Base-by-base conservation (phyloP, 2,888 invertebrate genomes). In the Rhingia campestris region DNA sequence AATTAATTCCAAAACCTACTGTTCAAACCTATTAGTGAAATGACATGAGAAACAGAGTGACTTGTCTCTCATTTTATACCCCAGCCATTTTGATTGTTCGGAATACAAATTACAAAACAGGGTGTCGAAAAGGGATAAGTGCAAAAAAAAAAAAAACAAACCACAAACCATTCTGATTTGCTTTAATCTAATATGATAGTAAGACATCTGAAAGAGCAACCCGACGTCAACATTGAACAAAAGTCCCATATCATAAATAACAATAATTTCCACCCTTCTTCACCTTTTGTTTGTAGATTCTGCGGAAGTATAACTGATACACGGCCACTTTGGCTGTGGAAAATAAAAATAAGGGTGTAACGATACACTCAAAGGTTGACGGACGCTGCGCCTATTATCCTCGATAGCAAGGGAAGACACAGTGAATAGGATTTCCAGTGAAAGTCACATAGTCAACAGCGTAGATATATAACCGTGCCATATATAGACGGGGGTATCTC, bases 211-310 rank as follows among this genome's bases (percentile, higher is more conserved):
- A 80, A 72, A 59, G 61, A 75, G 59, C 53, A 72, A 63, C 51
- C 69, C 73, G 70, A 81, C 72, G 64, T 81, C 72, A 80, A 72
- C 80, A 64, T 77, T 59, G 59, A 84, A 84, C 79, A 84, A 84
- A 84, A 75, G 80, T 88, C 88, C 81, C 87, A 88, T 88, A 88
- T 88, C 89, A 91, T 91, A 91, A 91, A 91, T 91, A 89, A 89
- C 89, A 89, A 90, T 90, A 90, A 90, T 89, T 90, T 90, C 90
- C 90, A 91, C 88, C 91, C 90, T 89, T 90, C 90, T 91, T 88
- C 89, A 89, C 89, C 89, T 89, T 86, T 88, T 89, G 88, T 84
- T 33, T 80, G 74, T 59, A 41, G 64, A 75, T 80, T 80, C 70
- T 79, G 66, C 84, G 80, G 74, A 80, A 84, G 84, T 84, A 74